Evolutionary conservation across 1,140 invertebrate genomes (phyloP), one percentile per base, ranked within the genome.

Genomic region (Nixonia krombeini): DNA sequence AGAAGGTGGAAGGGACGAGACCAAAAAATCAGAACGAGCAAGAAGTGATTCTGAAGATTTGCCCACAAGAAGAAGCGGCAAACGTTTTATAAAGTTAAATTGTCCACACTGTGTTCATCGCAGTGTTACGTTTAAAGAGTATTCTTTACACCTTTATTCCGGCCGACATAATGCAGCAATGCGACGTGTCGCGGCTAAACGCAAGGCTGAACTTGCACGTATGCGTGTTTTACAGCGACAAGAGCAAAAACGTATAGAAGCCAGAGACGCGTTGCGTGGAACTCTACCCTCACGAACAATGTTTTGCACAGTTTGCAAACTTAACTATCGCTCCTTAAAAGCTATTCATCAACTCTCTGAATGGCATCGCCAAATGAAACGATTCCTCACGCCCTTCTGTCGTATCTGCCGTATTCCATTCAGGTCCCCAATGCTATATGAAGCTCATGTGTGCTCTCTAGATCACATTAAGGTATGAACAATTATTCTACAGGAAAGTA

Each of bases 391-490:
- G 83, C 92, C 92, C 0, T 91, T 89, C 72, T 94, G 92, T 70
- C 89, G 90, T 64, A 85, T 90, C 26, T 92, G 91, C 77, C 88
- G 88, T 15, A 81, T 92, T 45, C 88, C 89, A 9, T 93, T 93
- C 80, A 91, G 91, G 47, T 92, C 91, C 53, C 91, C 92, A 5
- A 94, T 93, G 91, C 84, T 91, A 1, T 94, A 92, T 77, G 92
- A 94, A 74, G 91, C 90, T 57, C 93, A 94, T 79, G 88, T 92
- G 29, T 93, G 91, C 73, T 91, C 91, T 0, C 79, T 93, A 50
- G 91, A 92, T 65, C 93, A 94, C 73, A 89, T 94, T 9, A 92
- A 91, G 87, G 91, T 92, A 85, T 76, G n/a, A n/a, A n/a, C n/a
- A n/a, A n/a, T n/a, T n/a, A n/a, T n/a, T n/a, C n/a, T n/a, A n/a